Evolutionary conservation across 2,888 invertebrate species (phyloP), one percentile per base, ranked within the genome.

Genomic region (Arge pagana): DNA sequence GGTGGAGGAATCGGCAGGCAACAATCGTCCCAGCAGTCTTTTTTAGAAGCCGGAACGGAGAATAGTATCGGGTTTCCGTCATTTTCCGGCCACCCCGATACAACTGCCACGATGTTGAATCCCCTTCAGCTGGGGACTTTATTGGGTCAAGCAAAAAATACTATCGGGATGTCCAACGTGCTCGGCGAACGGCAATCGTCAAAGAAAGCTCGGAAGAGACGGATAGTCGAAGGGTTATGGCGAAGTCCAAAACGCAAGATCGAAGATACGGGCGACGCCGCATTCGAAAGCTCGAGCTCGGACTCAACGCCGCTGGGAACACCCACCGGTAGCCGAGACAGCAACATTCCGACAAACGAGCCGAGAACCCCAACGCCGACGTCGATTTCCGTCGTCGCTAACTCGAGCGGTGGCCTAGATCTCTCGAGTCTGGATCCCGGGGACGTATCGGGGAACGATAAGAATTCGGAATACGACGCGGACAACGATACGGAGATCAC

Each of bases 181-280:
- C 60, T 59, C 63, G 4, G 60, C 67, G 3, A 79, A 78, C 10
- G 82, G 83, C 18, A 76, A 81, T 2, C 77, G 80, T n/a, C n/a
- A 48, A 71, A 81, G 2, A 85, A 85, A 64, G 70, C 74, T 15
- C 75, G 78, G 1, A 86, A 86, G 63, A 79, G 87, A 56, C 87
- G 85, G 76, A 80, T 82, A 1, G 83, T 83, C 45, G 80, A 82
- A 43, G 81, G 84, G 48, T 82, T 83, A 77, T 81, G 83, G 74
- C 78, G 83, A 7, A 81, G 80, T 65, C 85, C 85, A 61, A 87
- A 85, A 70, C 81, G 82, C 11, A 85, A 84, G 61, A 80, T 78
- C 1, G 81, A 84, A 56, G 78, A 79, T 31, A 77, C 78, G 23
- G 57, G 61, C 3, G 86, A 87, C 52, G 79, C 85, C 60, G 54